A percentile compares a stretch with the other conserved stretches of the same genome.
Evolutionary conservation across 2,888 invertebrate genomes (phyloP).

Genomic region (Mellilla xanthometata): DNA sequence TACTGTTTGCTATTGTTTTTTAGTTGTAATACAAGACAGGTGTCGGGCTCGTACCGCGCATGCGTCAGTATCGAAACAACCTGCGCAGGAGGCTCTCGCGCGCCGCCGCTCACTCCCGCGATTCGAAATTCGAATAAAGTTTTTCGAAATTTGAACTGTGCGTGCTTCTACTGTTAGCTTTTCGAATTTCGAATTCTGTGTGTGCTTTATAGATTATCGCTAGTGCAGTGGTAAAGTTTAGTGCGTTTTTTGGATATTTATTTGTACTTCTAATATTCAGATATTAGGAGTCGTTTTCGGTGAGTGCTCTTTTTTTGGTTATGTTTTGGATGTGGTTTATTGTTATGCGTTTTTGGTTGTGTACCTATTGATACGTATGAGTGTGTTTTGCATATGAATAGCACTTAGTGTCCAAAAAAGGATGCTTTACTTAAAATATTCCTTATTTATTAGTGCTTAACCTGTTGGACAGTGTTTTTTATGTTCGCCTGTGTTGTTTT

Average conservation of each 20-base stretch:
- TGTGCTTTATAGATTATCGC: constrained; percentile 20
- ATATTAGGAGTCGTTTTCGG: constrained; percentile 47
- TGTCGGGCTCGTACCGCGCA: constrained; percentile 47
- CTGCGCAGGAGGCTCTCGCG: constrained; percentile 62
- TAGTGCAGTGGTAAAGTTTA: constrained; percentile 22
- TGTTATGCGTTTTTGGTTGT: constrained; percentile 25
- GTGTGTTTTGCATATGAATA: constrained; percentile 18
- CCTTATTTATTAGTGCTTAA: constrained; percentile 8
- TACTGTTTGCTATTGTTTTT: constrained; percentile 75
- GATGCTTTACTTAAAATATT: constrained; percentile 10
- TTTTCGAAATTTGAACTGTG: constrained; percentile 15
- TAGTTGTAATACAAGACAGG: constrained; percentile 61
- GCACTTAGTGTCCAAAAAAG: constrained; percentile 14
- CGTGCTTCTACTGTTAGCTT: constrained; percentile 1
- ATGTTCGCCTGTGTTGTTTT: constrained; percentile 2
- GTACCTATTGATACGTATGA: not conserved
- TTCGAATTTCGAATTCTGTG: constrained; percentile 20
- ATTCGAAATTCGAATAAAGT: constrained; percentile 16
- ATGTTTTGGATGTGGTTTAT: constrained; percentile 36
- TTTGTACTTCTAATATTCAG: constrained; percentile 12
- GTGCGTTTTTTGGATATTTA: constrained; percentile 38
- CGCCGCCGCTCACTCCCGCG: constrained; percentile 26
- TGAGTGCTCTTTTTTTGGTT: constrained; percentile 48
- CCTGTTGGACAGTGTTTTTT: not conserved
- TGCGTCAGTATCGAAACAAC: constrained; percentile 60